phyloP scores from a whole-genome alignment of 1,140 invertebrate species.

The Parapsyche elsis region DNA sequence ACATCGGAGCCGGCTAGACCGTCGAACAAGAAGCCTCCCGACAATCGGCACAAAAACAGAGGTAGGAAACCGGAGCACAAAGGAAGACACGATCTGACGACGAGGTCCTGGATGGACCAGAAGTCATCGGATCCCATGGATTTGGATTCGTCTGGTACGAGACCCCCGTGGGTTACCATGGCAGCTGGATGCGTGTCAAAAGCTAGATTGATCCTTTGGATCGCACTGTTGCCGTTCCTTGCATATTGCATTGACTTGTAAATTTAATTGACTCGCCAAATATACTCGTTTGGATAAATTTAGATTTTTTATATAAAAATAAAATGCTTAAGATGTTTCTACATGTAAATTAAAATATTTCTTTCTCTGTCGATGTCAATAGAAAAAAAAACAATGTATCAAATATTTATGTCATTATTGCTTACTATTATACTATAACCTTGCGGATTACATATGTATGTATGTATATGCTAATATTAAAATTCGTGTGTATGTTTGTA shows the following conservation, averaged over 20 bases:
- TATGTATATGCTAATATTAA: background rate
- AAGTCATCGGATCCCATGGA: slow-evolving; percentile 48
- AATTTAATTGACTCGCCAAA: background rate
- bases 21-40: slow-evolving; percentile 34
- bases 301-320: no score
- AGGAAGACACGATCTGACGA: slow-evolving; percentile 47
- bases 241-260: background rate
- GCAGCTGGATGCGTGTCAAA: background rate
- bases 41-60: slow-evolving; percentile 50
- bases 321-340: no score
- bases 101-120: slow-evolving; percentile 50
- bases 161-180: slow-evolving; percentile 47
- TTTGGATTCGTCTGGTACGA: slow-evolving; percentile 27
- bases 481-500: background rate
- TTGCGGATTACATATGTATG: background rate
- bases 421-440: no score
- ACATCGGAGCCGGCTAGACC: slow-evolving; percentile 38
- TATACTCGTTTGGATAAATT: background rate
- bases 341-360: no score
- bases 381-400: no score
- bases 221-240: slow-evolving; percentile 1
- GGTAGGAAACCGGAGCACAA: slow-evolving; percentile 50
- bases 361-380: no score
- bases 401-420: no score
- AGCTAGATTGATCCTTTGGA: background rate